Evolutionary conservation across 2,113 vertebrate genomes (phyloP), one percentile per base, ranked within the genome.

Genomic region (Ailuropoda melanoleuca): DNA sequence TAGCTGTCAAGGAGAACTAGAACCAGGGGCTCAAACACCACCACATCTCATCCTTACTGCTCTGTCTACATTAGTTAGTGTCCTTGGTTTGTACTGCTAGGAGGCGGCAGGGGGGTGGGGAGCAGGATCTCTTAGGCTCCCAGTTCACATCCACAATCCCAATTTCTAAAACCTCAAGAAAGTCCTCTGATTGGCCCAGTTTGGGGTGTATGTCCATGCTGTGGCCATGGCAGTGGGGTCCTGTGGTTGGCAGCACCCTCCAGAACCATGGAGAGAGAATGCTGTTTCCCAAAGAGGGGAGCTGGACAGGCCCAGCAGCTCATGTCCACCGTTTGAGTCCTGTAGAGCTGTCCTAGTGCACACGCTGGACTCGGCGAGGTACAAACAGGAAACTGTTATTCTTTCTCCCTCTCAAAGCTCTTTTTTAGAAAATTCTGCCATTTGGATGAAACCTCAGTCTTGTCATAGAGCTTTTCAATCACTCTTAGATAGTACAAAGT

Each of bases 291-390:
- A n/a, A n/a, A 53, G 53, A 53, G 50, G 55, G 21, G 15, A 60
- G 53, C 39, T 48, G 6, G 29, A 11, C 18, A 92, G 70, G 31
- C 62, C 77, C 19, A 21, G 15, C 46, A 26, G 34, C 31, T 46
- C 19, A 4, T 24, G 14, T 2, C 37, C 17, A 29, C 62, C 31
- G 0, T 18, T 17, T 17, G 48, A 81, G 55, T 21, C 39, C 6
- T 0, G 0, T 9, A 4, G 4, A 55, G 19, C 55, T n/a, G 31
- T 19, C 46, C 2, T 31, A 29, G 6, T 46, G 14, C 12, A 29
- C 23, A 24, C n/a, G 17, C 39, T 88, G 12, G 23, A 43, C 7
- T 87, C 10, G 37, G 26, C 24, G 7, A 56, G 19, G n/a, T 29
- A 9, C 26, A 18, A 14, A 53, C 9, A 46, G 58, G 74, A 26